Conservation (phyloP, 2,797 vertebrate species). For the Xyrichtys novacula region DNA sequence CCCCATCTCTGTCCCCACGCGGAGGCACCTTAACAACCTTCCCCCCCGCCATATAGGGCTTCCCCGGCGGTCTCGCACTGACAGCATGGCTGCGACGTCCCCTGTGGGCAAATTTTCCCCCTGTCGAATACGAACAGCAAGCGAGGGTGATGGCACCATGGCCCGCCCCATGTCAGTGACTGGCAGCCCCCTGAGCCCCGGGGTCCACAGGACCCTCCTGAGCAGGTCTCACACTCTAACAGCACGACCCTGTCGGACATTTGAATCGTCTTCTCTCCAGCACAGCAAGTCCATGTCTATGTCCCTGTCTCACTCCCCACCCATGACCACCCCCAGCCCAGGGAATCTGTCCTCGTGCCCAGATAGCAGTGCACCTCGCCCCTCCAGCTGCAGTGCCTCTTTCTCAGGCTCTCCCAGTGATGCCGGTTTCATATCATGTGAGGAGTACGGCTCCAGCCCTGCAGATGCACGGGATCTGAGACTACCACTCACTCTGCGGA, state of each 20-base stretch:
- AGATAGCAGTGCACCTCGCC: conserved; percentile 86
- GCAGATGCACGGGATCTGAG: conserved; percentile 87
- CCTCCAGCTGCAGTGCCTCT: conserved; percentile 93
- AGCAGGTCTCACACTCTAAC: conserved; percentile 91
- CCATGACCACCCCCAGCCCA: conserved; percentile 85
- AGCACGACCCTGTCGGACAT: conserved; percentile 80
- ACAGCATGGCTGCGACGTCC: conserved; percentile 89
- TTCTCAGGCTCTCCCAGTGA: conserved; percentile 95
- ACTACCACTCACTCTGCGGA: conserved; percentile 83
- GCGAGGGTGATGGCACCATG: conserved; percentile 93
- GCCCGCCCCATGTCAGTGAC: conserved; percentile 86
- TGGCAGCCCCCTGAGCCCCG: conserved; percentile 92
- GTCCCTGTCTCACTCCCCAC: conserved; percentile 91
- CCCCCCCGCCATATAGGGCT: conserved; percentile 96
- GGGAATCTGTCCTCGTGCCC: conserved; percentile 89
- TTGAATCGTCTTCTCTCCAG: conserved; percentile 86
- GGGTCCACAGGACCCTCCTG: conserved; percentile 87
- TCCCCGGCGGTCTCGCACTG: conserved; percentile 90
- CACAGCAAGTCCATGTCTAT: conserved; percentile 96
- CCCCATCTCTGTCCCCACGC: conserved; percentile 94
- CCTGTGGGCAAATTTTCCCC: conserved; percentile 86
- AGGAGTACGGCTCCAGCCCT: conserved; percentile 93
- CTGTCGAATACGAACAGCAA: conserved; percentile 92
- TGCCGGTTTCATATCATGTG: conserved; percentile 93
- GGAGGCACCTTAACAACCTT: conserved; percentile 90